A percentile compares a stretch with the other conserved stretches of the same genome.
Conservation (phyloP, 2,888 invertebrate species). For the Mesorhabditis spiculigera region DNA sequence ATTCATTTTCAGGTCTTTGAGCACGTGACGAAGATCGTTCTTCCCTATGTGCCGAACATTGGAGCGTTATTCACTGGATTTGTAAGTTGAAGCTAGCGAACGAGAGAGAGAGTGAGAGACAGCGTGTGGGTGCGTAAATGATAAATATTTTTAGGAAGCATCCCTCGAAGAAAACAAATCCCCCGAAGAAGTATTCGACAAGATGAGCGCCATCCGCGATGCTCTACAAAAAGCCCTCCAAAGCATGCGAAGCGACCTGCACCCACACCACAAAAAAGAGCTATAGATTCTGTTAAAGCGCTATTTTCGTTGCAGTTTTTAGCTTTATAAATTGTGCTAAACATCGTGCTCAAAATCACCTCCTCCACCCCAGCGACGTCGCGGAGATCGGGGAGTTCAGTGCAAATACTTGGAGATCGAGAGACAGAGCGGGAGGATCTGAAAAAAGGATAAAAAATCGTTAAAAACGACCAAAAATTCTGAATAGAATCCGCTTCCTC, state of each 20-base stretch:
- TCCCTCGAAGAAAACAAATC: not conserved
- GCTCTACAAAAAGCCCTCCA: not conserved
- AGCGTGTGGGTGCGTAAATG: not conserved
- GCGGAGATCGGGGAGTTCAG: not conserved
- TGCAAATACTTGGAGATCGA: not conserved
- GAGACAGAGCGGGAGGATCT: not conserved
- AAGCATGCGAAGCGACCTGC: not conserved
- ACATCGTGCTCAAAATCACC: too few relatives aligned
- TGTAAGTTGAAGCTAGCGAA: not conserved
- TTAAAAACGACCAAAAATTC: not conserved
- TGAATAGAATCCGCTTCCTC: not conserved
- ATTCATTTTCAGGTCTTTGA: not conserved
- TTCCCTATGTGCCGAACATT: constrained; percentile 1
- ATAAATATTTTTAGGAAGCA: not conserved
- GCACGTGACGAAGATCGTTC: not conserved
- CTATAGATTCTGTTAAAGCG: too few relatives aligned
- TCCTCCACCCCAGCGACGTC: too few relatives aligned
- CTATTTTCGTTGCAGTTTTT: too few relatives aligned
- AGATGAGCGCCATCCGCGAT: not conserved
- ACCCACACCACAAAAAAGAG: too few relatives aligned
- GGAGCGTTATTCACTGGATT: not conserved
- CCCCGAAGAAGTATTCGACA: not conserved
- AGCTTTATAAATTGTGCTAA: too few relatives aligned
- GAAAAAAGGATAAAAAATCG: not conserved
- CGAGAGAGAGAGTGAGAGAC: not conserved